Percentiles rank a stretch among this genome's conserved stretches.
Conservation (phyloP, 2,797 vertebrate species). For the Helarctos malayanus region DNA sequence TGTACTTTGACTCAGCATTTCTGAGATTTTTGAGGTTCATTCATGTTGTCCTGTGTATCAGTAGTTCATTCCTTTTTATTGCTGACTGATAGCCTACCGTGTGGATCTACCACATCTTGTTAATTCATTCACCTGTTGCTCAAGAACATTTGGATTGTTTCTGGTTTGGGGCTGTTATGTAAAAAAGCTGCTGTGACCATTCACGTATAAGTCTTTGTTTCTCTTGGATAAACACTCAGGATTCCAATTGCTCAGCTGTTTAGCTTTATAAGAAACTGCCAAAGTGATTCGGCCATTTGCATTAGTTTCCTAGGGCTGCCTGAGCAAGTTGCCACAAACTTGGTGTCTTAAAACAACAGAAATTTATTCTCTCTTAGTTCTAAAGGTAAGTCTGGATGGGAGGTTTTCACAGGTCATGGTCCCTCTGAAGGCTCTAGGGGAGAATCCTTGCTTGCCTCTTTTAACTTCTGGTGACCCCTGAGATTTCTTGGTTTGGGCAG, state of each 20-base stretch:
- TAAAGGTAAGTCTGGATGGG: not conserved
- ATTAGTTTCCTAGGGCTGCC: not conserved
- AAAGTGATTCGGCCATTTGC: not conserved
- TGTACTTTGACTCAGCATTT: not conserved
- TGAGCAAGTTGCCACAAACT: not conserved
- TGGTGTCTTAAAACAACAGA: not conserved
- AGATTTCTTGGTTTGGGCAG: not conserved
- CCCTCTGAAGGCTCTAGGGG: not conserved
- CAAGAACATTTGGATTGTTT: not conserved
- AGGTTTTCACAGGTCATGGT: not conserved
- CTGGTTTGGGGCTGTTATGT: not conserved
- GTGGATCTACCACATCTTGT: not conserved
- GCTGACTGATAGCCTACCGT: not conserved
- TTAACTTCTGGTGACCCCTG: not conserved
- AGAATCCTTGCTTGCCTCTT: not conserved
- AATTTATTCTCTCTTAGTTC: not conserved
- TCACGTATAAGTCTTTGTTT: not conserved
- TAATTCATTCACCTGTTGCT: not conserved
- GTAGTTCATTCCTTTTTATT: not conserved
- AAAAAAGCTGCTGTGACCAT: not conserved
- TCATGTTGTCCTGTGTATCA: not conserved
- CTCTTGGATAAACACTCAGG: not conserved
- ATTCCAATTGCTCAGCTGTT: not conserved
- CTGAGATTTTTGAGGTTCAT: not conserved
- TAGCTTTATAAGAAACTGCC: not conserved